phyloP scores from a whole-genome alignment of 1,140 invertebrate species.

The Odontomachus brunneus region DNA sequence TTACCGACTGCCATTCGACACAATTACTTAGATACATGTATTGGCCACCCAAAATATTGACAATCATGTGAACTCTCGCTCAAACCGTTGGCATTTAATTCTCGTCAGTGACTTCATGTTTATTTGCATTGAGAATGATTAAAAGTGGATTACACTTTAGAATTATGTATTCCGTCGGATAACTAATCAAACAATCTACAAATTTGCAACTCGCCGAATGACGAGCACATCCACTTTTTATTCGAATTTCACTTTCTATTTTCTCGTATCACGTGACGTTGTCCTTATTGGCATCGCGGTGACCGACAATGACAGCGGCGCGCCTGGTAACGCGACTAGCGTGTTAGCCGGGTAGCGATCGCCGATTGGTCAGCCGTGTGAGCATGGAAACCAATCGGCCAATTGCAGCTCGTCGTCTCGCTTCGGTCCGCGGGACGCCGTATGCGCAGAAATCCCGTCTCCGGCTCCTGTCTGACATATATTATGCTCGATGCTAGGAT shows the following conservation, averaged over 20 bases:
- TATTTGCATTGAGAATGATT: no score
- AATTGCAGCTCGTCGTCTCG: conserved; percentile 30
- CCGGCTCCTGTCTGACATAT: conserved; percentile 47
- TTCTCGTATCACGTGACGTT: neutral
- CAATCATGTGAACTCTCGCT: no score
- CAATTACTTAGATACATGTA: no score
- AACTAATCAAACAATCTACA: no score
- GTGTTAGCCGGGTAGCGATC: neutral
- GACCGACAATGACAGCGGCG: neutral
- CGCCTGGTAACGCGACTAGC: neutral
- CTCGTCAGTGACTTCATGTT: no score
- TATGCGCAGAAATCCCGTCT: conserved; percentile 28
- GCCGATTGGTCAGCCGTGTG: conserved; percentile 1
- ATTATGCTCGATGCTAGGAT: conserved; percentile 66
- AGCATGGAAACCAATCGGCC: neutral
- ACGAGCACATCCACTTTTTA: neutral
- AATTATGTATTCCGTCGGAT: no score
- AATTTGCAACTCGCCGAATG: no score
- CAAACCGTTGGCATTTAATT: no score
- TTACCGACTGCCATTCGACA: neutral
- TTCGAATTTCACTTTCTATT: conserved; percentile 4
- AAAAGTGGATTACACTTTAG: no score
- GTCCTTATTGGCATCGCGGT: neutral
- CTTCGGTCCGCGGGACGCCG: neutral
- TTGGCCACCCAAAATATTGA: no score